A percentile compares a stretch with the other conserved stretches of the same genome.
Conservation (phyloP, 2,888 invertebrate genomes). For the Pelosia muscerda region DNA sequence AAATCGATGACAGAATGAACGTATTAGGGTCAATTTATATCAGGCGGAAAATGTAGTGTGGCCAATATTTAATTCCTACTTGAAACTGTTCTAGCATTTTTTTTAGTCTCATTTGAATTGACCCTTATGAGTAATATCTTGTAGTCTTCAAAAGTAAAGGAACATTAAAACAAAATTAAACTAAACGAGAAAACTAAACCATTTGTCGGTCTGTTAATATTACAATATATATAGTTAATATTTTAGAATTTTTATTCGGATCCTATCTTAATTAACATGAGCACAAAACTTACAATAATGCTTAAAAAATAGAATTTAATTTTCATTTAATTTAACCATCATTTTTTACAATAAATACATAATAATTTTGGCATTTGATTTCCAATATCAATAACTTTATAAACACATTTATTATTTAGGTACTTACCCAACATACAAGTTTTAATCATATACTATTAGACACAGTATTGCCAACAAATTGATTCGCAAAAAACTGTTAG, state of each 20-base stretch:
- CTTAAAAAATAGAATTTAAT: slow-evolving; percentile 9
- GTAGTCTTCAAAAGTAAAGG: too few species aligned
- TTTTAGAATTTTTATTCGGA: background rate
- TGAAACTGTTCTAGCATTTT: too few species aligned
- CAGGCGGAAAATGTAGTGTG: too few species aligned
- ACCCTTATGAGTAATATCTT: too few species aligned
- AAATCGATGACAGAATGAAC: too few species aligned
- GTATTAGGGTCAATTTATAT: too few species aligned
- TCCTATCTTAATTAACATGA: slow-evolving; percentile 10
- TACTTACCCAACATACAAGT: slow-evolving; percentile 2
- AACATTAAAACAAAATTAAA: too few species aligned
- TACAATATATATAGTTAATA: background rate
- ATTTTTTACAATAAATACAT: slow-evolving; percentile 1
- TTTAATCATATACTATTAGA: too few species aligned
- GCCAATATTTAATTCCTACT: too few species aligned
- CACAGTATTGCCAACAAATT: too few species aligned
- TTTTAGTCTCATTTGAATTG: too few species aligned
- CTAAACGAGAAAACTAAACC: background rate
- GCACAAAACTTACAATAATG: slow-evolving; percentile 2
- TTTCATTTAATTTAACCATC: background rate
- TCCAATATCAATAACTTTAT: slow-evolving; percentile 4
- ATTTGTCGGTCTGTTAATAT: background rate
- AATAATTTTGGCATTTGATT: slow-evolving; percentile 20
- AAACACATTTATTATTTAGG: background rate
- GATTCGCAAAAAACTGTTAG: too few species aligned